These are phyloP conservation scores for Ianthella basta DNA, from an alignment of 37 sponge, comb jelly and placozoan species.

Conservation along the genomic window DNA sequence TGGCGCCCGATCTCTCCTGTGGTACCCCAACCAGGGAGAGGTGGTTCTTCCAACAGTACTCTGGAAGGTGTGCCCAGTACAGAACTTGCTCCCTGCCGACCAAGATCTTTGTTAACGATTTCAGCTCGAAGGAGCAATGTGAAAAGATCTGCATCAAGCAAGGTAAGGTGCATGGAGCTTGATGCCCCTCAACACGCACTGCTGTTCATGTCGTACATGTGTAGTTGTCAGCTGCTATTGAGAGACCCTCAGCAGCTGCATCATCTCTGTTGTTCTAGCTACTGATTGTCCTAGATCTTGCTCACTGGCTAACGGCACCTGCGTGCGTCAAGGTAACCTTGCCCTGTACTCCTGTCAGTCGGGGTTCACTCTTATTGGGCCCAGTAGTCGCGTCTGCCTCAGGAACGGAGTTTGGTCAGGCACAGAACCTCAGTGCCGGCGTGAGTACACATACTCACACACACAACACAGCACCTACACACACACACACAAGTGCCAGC, in stretches of 20 bases:
- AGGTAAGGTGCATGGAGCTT: neutral
- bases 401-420: slow-evolving; percentile 22
- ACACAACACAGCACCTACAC: neutral
- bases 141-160: neutral
- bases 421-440: neutral
- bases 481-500: neutral
- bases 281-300: neutral
- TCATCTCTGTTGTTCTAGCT: neutral
- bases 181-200: neutral
- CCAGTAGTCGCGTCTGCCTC: neutral
- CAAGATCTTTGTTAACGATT: slow-evolving; percentile 9
- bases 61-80: slow-evolving; percentile 1
- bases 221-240: neutral
- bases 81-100: slow-evolving; percentile 8
- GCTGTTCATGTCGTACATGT: neutral
- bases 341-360: neutral
- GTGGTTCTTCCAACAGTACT: slow-evolving; percentile 18
- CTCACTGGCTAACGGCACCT: neutral
- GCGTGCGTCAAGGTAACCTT: neutral
- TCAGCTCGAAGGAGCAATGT: neutral
- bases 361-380: slow-evolving; percentile 4
- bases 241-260: neutral
- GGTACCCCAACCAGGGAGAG: neutral
- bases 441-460: slow-evolving; percentile 11
- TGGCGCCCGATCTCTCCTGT: neutral